phyloP scores from a whole-genome alignment of 2,113 vertebrate species.

The Pungitius pungitius region DNA sequence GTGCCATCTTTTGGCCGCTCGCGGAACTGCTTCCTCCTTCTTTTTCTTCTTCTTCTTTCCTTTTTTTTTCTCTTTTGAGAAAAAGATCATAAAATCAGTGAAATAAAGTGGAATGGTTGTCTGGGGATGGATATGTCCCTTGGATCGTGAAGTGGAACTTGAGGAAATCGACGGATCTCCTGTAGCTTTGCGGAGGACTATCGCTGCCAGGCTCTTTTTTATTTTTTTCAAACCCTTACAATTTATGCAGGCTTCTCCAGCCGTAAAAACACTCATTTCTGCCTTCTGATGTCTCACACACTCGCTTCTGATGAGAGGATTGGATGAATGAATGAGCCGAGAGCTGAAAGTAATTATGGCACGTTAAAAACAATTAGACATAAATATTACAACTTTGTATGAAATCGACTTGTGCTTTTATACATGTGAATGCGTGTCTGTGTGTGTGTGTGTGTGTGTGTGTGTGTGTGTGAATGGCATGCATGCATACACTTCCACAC shows the following conservation, averaged over 20 bases:
- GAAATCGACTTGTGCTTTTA: conserved; percentile 36
- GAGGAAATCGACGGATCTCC: conserved; percentile 68
- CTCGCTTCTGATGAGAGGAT: conserved; percentile 59
- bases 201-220: conserved; percentile 52
- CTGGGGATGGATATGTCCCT: conserved; percentile 71
- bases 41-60: background rate
- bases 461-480: conserved; percentile 40
- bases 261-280: conserved; percentile 62
- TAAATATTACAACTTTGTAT: conserved; percentile 63
- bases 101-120: conserved; percentile 74
- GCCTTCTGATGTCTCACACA: conserved; percentile 60
- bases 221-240: conserved; percentile 42
- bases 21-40: conserved; percentile 49
- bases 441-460: conserved; percentile 10
- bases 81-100: conserved; percentile 74
- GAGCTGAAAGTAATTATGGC: conserved; percentile 65
- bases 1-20: conserved; percentile 79
- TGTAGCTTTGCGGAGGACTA: conserved; percentile 62
- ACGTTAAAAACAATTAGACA: conserved; percentile 73
- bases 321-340: conserved; percentile 55
- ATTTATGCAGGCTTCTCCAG: conserved; percentile 64
- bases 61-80: conserved; percentile 30
- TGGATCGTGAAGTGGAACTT: conserved; percentile 74
- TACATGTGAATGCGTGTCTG: conserved; percentile 17
- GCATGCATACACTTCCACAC: conserved; percentile 33